These are phyloP conservation scores for Flabesymbios commensalis DNA, from an alignment of 2,888 invertebrate species.

Conservation along the genomic window DNA sequence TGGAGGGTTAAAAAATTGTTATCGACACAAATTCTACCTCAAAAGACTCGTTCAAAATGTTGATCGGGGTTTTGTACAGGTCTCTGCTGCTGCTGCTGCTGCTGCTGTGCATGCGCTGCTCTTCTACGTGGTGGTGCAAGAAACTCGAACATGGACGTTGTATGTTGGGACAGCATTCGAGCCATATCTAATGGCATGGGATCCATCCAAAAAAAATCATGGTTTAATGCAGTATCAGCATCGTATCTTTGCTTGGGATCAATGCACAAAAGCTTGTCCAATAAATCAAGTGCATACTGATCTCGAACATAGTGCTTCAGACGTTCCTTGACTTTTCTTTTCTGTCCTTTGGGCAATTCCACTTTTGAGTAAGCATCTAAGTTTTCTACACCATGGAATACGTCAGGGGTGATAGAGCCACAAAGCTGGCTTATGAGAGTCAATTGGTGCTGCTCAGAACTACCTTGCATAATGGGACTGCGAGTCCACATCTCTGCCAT, in stretches of 20 bases:
- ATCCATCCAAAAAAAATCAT: slow-evolving; percentile 98
- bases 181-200: slow-evolving; percentile 77
- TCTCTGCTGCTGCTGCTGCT: slow-evolving; percentile 6
- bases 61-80: slow-evolving; percentile 45
- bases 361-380: slow-evolving; percentile 76
- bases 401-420: slow-evolving; percentile 88
- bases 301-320: slow-evolving; percentile 89
- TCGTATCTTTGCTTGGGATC: slow-evolving; percentile 88
- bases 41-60: slow-evolving; percentile 58
- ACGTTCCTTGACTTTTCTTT: slow-evolving; percentile 57
- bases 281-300: slow-evolving; percentile 86
- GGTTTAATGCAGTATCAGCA: slow-evolving; percentile 90
- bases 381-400: slow-evolving; percentile 74
- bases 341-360: slow-evolving; percentile 55
- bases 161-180: slow-evolving; percentile 89
- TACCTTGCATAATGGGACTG: slow-evolving; percentile 74
- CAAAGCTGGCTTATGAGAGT: slow-evolving; percentile 93
- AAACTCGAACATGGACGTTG: slow-evolving; percentile 94
- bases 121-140: slow-evolving; percentile 77
- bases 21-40: no score
- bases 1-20: no score
- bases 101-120: slow-evolving; percentile 52
- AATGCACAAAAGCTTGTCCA: slow-evolving; percentile 87
- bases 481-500: slow-evolving; percentile 99
- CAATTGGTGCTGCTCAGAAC: slow-evolving; percentile 94